Evolutionary conservation across 2,797 vertebrate genomes (phyloP), one percentile per base, ranked within the genome.

Genomic region (Alca torda): DNA sequence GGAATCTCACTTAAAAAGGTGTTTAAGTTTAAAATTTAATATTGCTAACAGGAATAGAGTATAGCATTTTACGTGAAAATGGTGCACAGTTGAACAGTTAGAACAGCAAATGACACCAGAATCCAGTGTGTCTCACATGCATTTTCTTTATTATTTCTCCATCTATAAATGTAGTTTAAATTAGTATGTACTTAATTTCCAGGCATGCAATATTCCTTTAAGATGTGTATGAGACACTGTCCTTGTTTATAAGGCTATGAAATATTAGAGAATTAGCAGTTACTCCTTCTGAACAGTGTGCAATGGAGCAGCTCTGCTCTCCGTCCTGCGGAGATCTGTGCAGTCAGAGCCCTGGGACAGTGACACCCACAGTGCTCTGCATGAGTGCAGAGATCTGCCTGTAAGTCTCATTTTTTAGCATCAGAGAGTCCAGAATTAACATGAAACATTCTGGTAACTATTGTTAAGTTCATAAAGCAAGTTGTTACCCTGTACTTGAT

Each of bases 281-380:
- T 91, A 5, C 56, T 73, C 64, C 48, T 53, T 79, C 26, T 88
- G 90, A 90, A 53, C 35, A 76, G 67, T 10, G n/a, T 28, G 83
- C 48, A 87, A 18, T 51, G 89, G 82, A 50, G 18, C 86, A 37
- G 53, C 61, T 72, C 73, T 13, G 31, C 77, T 86, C 74, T 79
- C 63, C 33, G 46, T 11, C 63, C 88, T 60, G 60, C 92, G 51
- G 43, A 79, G 77, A 70, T 53, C 51, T n/a, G 64, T 80, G 92
- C 91, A 86, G 33, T 94, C 94, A 94, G 94, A 81, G 53, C 92
- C 68, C 87, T 39, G 82, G 87, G 91, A 60, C 90, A 83, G 68
- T 1, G 10, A 64, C 96, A 87, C 37, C 92, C 75, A 83, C 78
- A 30, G 86, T 13, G 68, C 94, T 53, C 92, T 74, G 90, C 48